Base-by-base conservation (phyloP, 2,113 vertebrate species). In the Protobothrops mucrosquamatus region DNA sequence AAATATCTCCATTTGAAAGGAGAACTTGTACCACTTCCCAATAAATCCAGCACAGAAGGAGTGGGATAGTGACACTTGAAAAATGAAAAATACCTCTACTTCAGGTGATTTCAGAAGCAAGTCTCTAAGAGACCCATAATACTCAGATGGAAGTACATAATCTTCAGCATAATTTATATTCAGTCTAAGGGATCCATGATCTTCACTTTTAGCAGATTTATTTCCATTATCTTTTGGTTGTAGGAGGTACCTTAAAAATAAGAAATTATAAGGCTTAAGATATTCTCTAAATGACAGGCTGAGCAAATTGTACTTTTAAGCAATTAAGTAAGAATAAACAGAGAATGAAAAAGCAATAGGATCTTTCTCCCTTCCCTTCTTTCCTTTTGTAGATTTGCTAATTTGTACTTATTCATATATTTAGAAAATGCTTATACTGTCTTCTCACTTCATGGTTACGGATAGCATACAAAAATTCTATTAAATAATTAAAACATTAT, bases 151-250 rank as follows among this genome's bases (percentile, higher is more conserved):
- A 97, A 99, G 98, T 88, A 99, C 99, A n/a, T 95, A 99, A 97
- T 99, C 99, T 97, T 99, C 99, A 89, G 98, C 98, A 94, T 99
- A 99, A 96, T 98, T 98, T 95, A 99, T 98, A 95, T 99, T 99
- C 96, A 99, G 95, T 59, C 99, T 98, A 94, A 99, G 97, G 7
- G 99, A 99, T 23, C 99, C 99, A 87, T 99, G 96, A 95, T 99
- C 99, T 95, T 99, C 99, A 34, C 97, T 97, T 97, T 99, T 99
- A 24, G 98, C 98, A 81, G 98, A 95, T 95, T 99, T 99, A 95
- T 98, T 99, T 94, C 99, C 98, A 91, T 99, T 99, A 95, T 99
- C 99, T 98, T 98, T 99, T 52, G 99, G 99, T 90, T 99, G 99
- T 85, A 99, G 98, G 94, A 99, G 98, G 97, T 99, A 99, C 99